Percentiles rank a stretch among this genome's conserved stretches.
Evolutionary conservation across 2,888 invertebrate genomes (phyloP).

Genomic region (Aelia acuminata): DNA sequence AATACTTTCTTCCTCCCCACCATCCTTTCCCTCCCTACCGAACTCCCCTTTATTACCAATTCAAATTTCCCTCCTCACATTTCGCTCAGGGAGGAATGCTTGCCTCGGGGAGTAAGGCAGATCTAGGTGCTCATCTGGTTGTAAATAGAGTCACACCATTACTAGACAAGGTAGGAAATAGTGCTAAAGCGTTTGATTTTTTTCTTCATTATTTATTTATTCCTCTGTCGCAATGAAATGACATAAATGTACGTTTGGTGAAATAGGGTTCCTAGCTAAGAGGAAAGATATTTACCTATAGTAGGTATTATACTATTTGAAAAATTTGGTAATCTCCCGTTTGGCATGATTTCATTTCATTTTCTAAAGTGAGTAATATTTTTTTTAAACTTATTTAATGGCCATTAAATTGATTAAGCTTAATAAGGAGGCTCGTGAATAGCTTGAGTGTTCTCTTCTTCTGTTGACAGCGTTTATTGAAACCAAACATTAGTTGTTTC

Average conservation of each 20-base stretch:
- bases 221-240: too few species aligned
- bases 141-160: neutral
- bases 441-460: neutral
- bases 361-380: too few species aligned
- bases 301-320: too few species aligned
- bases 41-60: slow-evolving; percentile 22
- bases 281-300: too few species aligned
- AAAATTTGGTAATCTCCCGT: too few species aligned
- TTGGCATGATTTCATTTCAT: too few species aligned
- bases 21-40: neutral
- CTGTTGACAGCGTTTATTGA: neutral
- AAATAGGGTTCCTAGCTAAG: too few species aligned
- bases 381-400: too few species aligned
- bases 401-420: too few species aligned
- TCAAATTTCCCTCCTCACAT: slow-evolving; percentile 25
- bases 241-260: too few species aligned
- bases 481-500: slow-evolving; percentile 46
- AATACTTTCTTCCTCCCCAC: neutral
- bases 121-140: neutral
- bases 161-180: neutral
- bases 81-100: slow-evolving; percentile 4
- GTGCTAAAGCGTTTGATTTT: too few species aligned
- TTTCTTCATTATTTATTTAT: too few species aligned
- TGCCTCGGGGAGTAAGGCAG: neutral
- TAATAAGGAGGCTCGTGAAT: neutral